Evolutionary conservation across 2,888 invertebrate species (phyloP).

Genomic region (Helleia helle): DNA sequence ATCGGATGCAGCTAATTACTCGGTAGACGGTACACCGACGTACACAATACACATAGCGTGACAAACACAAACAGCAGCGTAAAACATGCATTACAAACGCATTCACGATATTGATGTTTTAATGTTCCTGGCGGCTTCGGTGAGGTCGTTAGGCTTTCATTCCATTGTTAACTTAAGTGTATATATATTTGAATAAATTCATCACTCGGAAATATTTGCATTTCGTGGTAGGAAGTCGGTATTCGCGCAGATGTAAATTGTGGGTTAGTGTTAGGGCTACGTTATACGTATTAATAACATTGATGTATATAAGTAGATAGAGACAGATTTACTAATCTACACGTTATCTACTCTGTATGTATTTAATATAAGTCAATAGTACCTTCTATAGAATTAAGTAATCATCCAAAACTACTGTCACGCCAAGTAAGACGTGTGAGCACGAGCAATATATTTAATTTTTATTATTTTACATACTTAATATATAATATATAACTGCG

Average conservation of each 20-base stretch:
- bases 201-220: constrained; percentile 35
- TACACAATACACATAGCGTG: constrained; percentile 41
- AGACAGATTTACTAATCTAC: background rate
- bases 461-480: background rate
- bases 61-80: constrained; percentile 61
- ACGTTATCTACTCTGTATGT: background rate
- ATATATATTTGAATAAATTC: constrained; percentile 36
- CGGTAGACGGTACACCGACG: constrained; percentile 21
- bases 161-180: constrained; percentile 54
- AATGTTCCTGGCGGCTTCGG: constrained; percentile 46
- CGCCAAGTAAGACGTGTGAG: constrained; percentile 71
- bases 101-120: constrained; percentile 50
- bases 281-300: constrained; percentile 1
- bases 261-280: constrained; percentile 10
- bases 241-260: constrained; percentile 41
- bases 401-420: constrained; percentile 28
- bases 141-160: constrained; percentile 61
- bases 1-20: constrained; percentile 6
- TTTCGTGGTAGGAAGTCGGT: constrained; percentile 69
- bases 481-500: constrained; percentile 3
- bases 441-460: constrained; percentile 36
- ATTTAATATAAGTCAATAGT: background rate
- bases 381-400: background rate
- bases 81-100: constrained; percentile 58
- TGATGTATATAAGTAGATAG: background rate